These are phyloP conservation scores for Amazona vittata DNA, from an alignment of 2,113 vertebrate species.

Conservation along the genomic window DNA sequence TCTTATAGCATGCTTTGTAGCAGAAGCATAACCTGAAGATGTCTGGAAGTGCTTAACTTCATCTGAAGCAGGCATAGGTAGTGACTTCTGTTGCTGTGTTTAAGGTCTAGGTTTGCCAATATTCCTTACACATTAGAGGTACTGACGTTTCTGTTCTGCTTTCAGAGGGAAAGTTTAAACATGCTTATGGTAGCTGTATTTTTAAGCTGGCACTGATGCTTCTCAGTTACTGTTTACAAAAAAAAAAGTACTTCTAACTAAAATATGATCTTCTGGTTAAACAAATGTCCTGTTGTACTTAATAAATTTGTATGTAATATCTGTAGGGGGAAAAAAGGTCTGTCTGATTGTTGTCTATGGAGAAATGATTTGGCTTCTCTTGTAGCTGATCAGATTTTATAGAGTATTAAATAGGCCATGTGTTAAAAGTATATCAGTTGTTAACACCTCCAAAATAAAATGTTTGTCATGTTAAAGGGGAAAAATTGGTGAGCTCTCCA, in stretches of 20 bases:
- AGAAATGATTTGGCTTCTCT: neutral
- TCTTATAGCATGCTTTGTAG: neutral
- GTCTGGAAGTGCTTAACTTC: neutral
- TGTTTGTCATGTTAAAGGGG: neutral
- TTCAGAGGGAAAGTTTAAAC: neutral
- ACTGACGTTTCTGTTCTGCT: neutral
- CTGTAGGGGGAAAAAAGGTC: neutral
- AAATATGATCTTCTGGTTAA: neutral
- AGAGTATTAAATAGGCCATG: neutral
- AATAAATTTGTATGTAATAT: neutral
- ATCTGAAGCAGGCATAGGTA: neutral
- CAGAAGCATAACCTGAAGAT: neutral
- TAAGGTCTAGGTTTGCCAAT: neutral
- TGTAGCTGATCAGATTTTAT: neutral
- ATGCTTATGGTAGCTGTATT: neutral
- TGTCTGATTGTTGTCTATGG: neutral
- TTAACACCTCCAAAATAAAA: constrained; percentile 33
- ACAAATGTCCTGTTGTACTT: neutral
- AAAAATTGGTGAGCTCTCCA: constrained; percentile 43
- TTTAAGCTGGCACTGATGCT: neutral
- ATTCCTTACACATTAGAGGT: neutral
- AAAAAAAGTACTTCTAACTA: neutral
- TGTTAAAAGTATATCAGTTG: constrained; percentile 29
- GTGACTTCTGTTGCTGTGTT: neutral
- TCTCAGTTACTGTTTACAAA: neutral